Evolutionary conservation across 1,140 invertebrate genomes (phyloP).

Genomic region (Drosophila repletoides): DNA sequence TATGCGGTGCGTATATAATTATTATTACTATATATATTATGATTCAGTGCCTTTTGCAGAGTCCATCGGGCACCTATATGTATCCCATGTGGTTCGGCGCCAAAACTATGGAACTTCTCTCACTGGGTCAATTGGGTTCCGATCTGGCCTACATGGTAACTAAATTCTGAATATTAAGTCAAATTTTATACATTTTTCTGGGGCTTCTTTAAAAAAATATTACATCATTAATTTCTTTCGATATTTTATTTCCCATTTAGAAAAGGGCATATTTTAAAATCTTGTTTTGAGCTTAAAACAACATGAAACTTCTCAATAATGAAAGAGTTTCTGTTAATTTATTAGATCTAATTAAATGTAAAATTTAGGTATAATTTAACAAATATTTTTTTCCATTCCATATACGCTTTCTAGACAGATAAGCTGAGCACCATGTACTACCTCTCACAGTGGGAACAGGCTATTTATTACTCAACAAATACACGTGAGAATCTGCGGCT

Average conservation of each 20-base stretch:
- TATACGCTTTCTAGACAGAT: conserved; percentile 57
- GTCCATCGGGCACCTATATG: conserved; percentile 56
- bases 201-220: too few relatives aligned
- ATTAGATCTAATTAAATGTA: too few relatives aligned
- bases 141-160: conserved; percentile 50
- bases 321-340: too few relatives aligned
- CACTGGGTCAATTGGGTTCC: conserved; percentile 50
- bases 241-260: not conserved
- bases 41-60: too few relatives aligned
- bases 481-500: conserved; percentile 52
- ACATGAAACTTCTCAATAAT: too few relatives aligned
- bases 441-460: conserved; percentile 56
- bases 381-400: too few relatives aligned
- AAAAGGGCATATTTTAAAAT: too few relatives aligned
- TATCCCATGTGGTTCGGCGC: conserved; percentile 65
- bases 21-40: too few relatives aligned
- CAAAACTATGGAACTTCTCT: conserved; percentile 56
- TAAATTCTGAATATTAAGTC: not conserved
- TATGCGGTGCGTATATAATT: conserved; percentile 49
- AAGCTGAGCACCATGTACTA: conserved; percentile 60
- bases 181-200: not conserved
- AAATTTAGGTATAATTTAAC: too few relatives aligned
- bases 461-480: conserved; percentile 54
- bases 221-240: not conserved
- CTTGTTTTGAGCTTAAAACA: too few relatives aligned